Percentiles rank a stretch among this genome's conserved stretches.
phyloP scores from a whole-genome alignment of 2,797 vertebrate genomes.

The Anolis apletophallus region DNA sequence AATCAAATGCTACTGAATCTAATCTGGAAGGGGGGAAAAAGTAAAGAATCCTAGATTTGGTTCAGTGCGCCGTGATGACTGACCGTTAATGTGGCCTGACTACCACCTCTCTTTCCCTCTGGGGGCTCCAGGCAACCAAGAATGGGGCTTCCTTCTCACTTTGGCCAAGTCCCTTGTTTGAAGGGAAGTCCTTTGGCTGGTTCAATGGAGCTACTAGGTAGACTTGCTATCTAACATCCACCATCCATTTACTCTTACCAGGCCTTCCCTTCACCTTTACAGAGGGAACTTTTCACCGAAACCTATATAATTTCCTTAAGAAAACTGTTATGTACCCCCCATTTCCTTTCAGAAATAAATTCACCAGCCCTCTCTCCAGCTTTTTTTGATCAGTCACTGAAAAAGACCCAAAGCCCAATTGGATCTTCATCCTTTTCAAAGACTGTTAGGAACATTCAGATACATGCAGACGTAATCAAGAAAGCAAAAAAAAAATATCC shows the following conservation, averaged over 20 bases:
- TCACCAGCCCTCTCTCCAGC: fast-evolving
- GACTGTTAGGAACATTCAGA: conserved; percentile 35
- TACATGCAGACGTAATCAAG: conserved; percentile 5
- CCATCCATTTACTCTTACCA: fast-evolving
- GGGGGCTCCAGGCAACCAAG: conserved; percentile 32
- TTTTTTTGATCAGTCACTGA: conserved; percentile 18
- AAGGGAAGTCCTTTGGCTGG: not conserved
- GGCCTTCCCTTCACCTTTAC: not conserved
- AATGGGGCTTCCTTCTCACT: conserved; percentile 15
- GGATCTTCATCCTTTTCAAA: conserved; percentile 34
- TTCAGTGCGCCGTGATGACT: conserved; percentile 25
- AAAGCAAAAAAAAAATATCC: conserved; percentile 46
- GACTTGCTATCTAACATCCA: conserved; percentile 4
- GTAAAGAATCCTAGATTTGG: conserved; percentile 9
- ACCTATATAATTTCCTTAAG: not conserved
- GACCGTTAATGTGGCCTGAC: conserved; percentile 9
- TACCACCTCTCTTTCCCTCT: not conserved
- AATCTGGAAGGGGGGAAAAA: conserved; percentile 16
- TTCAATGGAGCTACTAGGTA: not conserved
- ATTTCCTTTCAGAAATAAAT: conserved; percentile 37
- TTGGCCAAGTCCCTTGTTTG: not conserved
- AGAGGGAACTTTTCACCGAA: conserved; percentile 6
- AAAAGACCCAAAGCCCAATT: not conserved
- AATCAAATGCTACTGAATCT: conserved; percentile 31
- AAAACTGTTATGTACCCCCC: conserved; percentile 26